Base-by-base conservation (phyloP, 2,888 invertebrate genomes). In the Cancer borealis region DNA sequence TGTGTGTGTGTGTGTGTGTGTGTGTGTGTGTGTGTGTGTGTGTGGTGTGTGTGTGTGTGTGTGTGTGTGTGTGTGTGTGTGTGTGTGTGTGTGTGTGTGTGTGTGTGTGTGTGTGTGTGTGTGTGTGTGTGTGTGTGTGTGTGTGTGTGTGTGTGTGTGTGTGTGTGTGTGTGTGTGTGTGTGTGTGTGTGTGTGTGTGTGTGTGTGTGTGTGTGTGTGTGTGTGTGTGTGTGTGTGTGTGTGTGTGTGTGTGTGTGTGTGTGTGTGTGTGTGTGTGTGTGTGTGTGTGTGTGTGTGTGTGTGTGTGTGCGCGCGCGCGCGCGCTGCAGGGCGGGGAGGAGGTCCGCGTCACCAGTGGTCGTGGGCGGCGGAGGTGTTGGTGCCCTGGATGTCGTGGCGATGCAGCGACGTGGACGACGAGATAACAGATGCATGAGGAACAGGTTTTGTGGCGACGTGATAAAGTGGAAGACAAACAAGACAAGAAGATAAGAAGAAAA, bases 211-310 rank as follows among this genome's bases (percentile, higher is more conserved):
- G 45, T 88, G 88, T 88, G 88, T 88, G 88, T 45, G 88, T 88
- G 88, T 88, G 88, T 88, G 88, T 88, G 66, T 66, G 66, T 66
- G 66, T 66, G 66, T 66, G 66, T 66, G 66, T 66, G 66, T 66
- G 66, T 66, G 66, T 66, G 66, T 66, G 66, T 66, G 66, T 66
- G 66, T 66, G 66, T 66, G 66, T 66, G 66, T 66, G 66, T 45
- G 88, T 45, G 45, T 88, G 88, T 88, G 88, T 88, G 88, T 45
- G 88, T 88, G 88, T 88, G 88, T 88, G 88, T 88, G 66, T 66
- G 66, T 6, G 66, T 66, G 66, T 66, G 66, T 6, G 66, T 66
- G 66, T 66, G 66, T 66, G 66, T 66, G 66, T 66, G 66, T 66
- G 79, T 79, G 79, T 79, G 79, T 79, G 79, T 79, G 79, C 30